These are phyloP conservation scores for Linurgus olivaceus DNA, from an alignment of 2,797 vertebrate species.

Conservation along the genomic window DNA sequence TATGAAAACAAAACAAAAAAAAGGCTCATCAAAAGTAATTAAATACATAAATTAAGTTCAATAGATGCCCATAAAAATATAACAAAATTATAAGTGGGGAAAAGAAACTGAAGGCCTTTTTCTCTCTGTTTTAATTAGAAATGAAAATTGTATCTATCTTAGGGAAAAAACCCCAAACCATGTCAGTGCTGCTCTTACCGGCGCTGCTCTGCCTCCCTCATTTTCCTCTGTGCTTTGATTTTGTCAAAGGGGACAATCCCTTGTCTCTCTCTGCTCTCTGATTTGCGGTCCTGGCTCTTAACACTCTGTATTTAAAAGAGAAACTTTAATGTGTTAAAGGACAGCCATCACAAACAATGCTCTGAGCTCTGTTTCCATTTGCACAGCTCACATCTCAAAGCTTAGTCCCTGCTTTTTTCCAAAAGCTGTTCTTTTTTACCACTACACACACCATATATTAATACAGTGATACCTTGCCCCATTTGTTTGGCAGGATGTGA, in stretches of 20 bases:
- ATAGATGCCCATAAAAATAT: rapidly evolving
- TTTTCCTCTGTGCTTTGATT: conserved; percentile 90
- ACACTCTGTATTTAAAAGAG: conserved; percentile 77
- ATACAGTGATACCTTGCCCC: not conserved
- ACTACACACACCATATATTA: not conserved
- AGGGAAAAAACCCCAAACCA: rapidly evolving
- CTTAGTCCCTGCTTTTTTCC: rapidly evolving
- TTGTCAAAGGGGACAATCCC: conserved; percentile 94
- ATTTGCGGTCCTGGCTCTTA: conserved; percentile 92
- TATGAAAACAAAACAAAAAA: not conserved
- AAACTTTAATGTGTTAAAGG: not conserved
- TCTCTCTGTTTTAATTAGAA: not conserved
- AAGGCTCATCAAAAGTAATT: not conserved
- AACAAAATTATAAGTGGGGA: not conserved
- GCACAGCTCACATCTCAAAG: not conserved
- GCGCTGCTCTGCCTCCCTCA: conserved; percentile 90
- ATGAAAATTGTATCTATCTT: not conserved
- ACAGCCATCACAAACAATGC: not conserved
- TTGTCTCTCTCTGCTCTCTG: conserved; percentile 89
- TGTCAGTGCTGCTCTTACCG: conserved; percentile 67
- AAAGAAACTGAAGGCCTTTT: not conserved
- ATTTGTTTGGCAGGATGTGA: not conserved
- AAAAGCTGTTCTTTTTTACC: not conserved
- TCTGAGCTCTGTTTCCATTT: not conserved
- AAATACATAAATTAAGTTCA: not conserved